phyloP scores from a whole-genome alignment of 1,140 invertebrate species.

The Streblospio benedicti region DNA sequence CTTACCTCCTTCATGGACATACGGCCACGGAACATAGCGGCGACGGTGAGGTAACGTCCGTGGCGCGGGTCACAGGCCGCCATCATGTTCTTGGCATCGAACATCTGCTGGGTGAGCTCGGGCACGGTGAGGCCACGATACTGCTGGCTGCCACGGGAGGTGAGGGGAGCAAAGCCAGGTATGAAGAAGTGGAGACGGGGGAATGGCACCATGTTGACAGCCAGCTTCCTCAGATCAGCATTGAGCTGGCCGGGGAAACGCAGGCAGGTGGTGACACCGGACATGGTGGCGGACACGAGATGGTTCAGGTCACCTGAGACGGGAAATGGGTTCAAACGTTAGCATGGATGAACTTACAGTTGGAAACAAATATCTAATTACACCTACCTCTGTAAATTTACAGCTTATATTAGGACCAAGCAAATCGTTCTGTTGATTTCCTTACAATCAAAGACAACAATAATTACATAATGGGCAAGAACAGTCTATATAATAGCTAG shows the following conservation, averaged over 20 bases:
- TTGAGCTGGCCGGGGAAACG: conserved; percentile 55
- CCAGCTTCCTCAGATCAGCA: conserved; percentile 85
- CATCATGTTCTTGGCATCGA: conserved; percentile 78
- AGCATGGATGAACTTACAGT: too few relatives aligned
- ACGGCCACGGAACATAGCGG: conserved; percentile 47
- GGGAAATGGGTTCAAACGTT: too few relatives aligned
- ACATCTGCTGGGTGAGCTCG: conserved; percentile 68
- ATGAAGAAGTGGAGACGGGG: conserved; percentile 96
- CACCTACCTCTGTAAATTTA: too few relatives aligned
- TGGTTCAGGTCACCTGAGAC: conserved; percentile 35
- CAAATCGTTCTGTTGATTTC: too few relatives aligned
- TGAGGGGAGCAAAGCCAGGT: conserved; percentile 88
- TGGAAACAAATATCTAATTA: too few relatives aligned
- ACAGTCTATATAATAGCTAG: too few relatives aligned
- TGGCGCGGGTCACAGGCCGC: conserved; percentile 75
- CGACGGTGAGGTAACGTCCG: conserved; percentile 75
- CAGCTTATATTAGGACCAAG: too few relatives aligned
- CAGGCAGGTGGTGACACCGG: conserved; percentile 68
- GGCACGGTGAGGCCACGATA: conserved; percentile 59
- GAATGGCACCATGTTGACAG: conserved; percentile 96
- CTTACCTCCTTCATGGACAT: conserved; percentile 53
- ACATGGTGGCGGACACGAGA: conserved; percentile 64
- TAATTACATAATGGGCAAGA: too few relatives aligned
- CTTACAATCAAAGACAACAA: too few relatives aligned
- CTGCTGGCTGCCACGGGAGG: conserved; percentile 58